Evolutionary conservation across 1,140 invertebrate genomes (phyloP).

Genomic region (Drosophila kanapiae): DNA sequence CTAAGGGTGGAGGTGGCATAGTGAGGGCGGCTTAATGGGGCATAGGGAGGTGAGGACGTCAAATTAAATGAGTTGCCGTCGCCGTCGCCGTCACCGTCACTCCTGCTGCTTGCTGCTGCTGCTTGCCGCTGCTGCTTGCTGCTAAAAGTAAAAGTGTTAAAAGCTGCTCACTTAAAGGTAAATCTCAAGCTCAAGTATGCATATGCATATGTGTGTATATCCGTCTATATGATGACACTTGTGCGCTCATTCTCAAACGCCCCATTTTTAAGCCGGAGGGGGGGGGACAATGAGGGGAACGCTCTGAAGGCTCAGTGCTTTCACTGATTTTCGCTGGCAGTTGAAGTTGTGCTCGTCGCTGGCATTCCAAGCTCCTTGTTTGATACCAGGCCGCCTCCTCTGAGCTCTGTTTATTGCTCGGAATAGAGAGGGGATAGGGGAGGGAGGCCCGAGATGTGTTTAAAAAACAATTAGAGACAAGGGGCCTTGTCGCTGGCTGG

Average conservation of each 20-base stretch:
- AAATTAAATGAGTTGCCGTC: constrained; percentile 77
- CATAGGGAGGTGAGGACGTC: constrained; percentile 37
- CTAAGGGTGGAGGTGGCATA: constrained; percentile 12
- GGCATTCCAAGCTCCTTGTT: constrained; percentile 34
- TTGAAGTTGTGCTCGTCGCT: constrained; percentile 27
- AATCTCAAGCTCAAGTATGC: constrained; percentile 57
- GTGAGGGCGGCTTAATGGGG: constrained; percentile 11
- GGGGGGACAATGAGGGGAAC: background rate
- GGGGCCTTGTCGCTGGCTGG: constrained; percentile 15
- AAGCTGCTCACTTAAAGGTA: constrained; percentile 80
- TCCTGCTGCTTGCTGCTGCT: constrained; percentile 18
- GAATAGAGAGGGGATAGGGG: background rate
- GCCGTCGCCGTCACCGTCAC: constrained; percentile 24
- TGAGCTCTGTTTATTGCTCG: constrained; percentile 63
- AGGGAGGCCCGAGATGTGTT: constrained; percentile 52
- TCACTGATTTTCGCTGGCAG: constrained; percentile 38
- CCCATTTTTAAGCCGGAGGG: constrained; percentile 63
- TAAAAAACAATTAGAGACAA: constrained; percentile 77
- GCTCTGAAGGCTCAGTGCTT: constrained; percentile 16
- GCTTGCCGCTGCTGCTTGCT: constrained; percentile 12
- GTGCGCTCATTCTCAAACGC: constrained; percentile 61
- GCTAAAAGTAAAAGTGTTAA: constrained; percentile 75
- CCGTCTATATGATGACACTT: constrained; percentile 59
- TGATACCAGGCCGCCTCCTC: constrained; percentile 31
- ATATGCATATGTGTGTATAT: constrained; percentile 21